Conservation (phyloP, 2,797 vertebrate species). For the Labroides dimidiatus region DNA sequence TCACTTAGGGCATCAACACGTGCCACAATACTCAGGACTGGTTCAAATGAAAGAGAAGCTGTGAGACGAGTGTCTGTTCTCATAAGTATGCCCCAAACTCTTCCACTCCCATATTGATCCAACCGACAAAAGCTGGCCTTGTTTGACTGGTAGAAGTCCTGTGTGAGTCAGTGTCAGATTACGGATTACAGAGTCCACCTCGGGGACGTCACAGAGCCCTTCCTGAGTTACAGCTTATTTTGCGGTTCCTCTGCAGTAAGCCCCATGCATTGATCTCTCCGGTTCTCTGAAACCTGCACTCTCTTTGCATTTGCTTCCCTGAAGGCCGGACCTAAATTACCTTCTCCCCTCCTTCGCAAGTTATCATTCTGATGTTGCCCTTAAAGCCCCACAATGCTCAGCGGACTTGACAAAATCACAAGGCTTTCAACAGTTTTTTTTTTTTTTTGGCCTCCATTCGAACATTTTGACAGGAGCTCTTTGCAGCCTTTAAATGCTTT, state of each 20-base stretch:
- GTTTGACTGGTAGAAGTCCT: constrained; percentile 17
- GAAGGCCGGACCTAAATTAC: constrained; percentile 65
- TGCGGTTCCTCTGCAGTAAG: constrained; percentile 28
- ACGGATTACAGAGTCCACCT: constrained; percentile 48
- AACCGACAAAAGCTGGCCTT: constrained; percentile 11
- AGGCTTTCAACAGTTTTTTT: constrained; percentile 47
- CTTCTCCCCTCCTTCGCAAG: constrained; percentile 46
- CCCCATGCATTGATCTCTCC: constrained; percentile 43
- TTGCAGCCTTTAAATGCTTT: constrained; percentile 38
- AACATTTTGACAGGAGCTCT: constrained; percentile 39
- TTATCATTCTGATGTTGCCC: constrained; percentile 54
- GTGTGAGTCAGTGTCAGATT: constrained; percentile 48
- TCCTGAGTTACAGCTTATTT: constrained; percentile 58
- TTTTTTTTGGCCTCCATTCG: constrained; percentile 33
- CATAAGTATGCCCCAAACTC: background rate
- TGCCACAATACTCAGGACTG: too few species aligned
- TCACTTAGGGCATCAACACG: too few species aligned
- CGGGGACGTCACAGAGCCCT: constrained; percentile 29
- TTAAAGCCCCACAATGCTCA: constrained; percentile 39
- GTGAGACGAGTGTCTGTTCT: background rate
- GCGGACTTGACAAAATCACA: constrained; percentile 49
- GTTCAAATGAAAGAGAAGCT: background rate
- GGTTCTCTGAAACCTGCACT: constrained; percentile 51
- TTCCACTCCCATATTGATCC: constrained; percentile 12
- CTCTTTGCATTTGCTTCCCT: constrained; percentile 52